Base-by-base conservation (phyloP, 2,888 invertebrate genomes). In the Dione vanillae region DNA sequence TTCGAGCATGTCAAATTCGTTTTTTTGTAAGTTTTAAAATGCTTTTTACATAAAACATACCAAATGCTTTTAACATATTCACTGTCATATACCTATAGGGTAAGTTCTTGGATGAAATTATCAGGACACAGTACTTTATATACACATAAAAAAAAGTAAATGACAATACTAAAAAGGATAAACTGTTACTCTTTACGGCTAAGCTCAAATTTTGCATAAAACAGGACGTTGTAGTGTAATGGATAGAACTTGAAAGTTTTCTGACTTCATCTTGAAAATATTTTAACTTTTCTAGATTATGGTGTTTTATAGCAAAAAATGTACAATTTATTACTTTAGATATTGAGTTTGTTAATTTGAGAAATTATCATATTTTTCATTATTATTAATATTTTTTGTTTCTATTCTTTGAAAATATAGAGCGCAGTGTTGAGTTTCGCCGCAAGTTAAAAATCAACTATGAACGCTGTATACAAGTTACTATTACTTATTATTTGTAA, bases 141-240 rank as follows among this genome's bases (percentile, higher is more conserved):
- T 19, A 47, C 16, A 47, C 5, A 19, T 12, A 20, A 20, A 10
- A 51, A 51, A 51, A 51, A 51, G 0, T 20, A 11, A 14, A 11
- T 43, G 14, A 1, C 7, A 51, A 54, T 35, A 35, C 54, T 54
- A 54, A 37, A 52, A 54, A 37, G 54, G n/a, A 54, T n/a, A 54
- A 54, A 27, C 7, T n/a, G n/a, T 54, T 27, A 35, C 54, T 2
- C 54, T 54, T n/a, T 10, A 54, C 35, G n/a, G n/a, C 35, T 37
- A 10, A 14, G 20, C 35, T 37, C 35, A 35, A 54, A 54, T 35
- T 54, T n/a, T 35, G 2, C 9, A 35, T 35, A 35, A 54, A 54
- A n/a, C 10, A 10, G n/a, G n/a, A 9, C n/a, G 7, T 35, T 54
- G 35, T 54, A 54, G 35, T 37, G n/a, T 10, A 54, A 54, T 54